Conservation (phyloP, 2,113 vertebrate genomes). For the Mesitornis unicolor region DNA sequence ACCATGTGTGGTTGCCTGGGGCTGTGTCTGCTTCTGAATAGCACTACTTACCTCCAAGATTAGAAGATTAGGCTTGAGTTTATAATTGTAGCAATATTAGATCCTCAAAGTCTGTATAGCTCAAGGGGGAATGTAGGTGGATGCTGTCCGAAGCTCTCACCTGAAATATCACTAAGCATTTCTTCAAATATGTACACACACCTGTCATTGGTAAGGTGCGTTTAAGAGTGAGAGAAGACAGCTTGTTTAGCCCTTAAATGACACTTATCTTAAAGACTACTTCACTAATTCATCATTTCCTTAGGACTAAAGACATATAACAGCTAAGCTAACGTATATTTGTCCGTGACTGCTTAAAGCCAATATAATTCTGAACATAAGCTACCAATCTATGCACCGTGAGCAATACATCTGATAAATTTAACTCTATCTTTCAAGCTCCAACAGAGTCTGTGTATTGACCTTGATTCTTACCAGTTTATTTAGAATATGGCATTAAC, state of each 20-base stretch:
- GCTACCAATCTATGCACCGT: background rate
- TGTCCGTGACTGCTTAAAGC: conserved; percentile 14
- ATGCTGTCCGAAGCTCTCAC: background rate
- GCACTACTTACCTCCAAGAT: background rate
- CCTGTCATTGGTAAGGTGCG: background rate
- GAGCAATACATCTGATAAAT: background rate
- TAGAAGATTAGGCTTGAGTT: background rate
- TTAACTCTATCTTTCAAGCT: background rate
- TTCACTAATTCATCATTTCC: conserved; percentile 50
- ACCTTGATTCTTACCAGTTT: background rate
- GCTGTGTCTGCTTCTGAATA: rapidly evolving
- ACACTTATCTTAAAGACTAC: conserved; percentile 27
- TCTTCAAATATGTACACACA: background rate
- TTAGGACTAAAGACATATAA: conserved; percentile 29
- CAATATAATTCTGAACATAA: background rate
- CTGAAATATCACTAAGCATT: background rate
- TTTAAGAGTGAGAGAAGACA: conserved; percentile 16
- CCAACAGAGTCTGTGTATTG: background rate
- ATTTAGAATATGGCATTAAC: background rate
- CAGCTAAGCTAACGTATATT: conserved; percentile 31
- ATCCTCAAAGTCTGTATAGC: background rate
- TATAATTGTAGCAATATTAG: background rate
- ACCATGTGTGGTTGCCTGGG: background rate
- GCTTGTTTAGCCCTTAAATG: background rate
- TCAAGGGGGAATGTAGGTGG: background rate